These are phyloP conservation scores for Tinea trinotella DNA, from an alignment of 2,888 invertebrate species.

Conservation along the genomic window DNA sequence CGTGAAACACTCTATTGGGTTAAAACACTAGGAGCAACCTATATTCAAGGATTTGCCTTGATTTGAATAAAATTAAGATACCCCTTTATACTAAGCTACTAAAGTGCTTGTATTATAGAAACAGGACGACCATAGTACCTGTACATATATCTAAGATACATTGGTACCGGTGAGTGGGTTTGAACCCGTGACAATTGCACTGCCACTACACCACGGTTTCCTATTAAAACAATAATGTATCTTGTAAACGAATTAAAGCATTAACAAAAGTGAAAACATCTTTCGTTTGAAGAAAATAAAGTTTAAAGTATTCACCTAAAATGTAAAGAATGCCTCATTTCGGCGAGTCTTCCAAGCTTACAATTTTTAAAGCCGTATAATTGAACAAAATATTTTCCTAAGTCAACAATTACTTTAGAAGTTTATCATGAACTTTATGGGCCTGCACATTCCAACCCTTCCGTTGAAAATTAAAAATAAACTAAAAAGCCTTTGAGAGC, in stretches of 20 bases:
- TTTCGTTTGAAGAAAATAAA: constrained; percentile 5
- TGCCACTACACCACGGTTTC: too few relatives aligned
- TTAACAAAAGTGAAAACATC: neutral
- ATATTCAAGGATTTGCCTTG: too few relatives aligned
- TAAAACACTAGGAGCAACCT: too few relatives aligned
- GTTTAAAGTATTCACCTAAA: constrained; percentile 19
- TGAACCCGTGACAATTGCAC: too few relatives aligned
- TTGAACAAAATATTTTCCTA: constrained; percentile 27
- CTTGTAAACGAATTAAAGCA: neutral
- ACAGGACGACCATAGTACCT: too few relatives aligned
- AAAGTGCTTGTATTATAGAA: too few relatives aligned
- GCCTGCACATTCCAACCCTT: constrained; percentile 17
- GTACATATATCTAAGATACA: too few relatives aligned
- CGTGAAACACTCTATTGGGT: constrained; percentile 26
- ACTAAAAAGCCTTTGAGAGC: constrained; percentile 17
- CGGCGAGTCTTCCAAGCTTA: constrained; percentile 20
- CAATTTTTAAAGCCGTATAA: constrained; percentile 13
- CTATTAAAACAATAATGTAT: too few relatives aligned
- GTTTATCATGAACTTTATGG: constrained; percentile 19
- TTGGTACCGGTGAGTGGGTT: too few relatives aligned
- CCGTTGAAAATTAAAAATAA: constrained; percentile 16
- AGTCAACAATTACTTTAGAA: constrained; percentile 27
- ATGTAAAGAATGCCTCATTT: constrained; percentile 21
- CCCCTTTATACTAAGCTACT: too few relatives aligned
- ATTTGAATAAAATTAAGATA: too few relatives aligned